Evolutionary conservation across 2,797 vertebrate species (phyloP).

Genomic region (Gymnopithys bicolor): DNA sequence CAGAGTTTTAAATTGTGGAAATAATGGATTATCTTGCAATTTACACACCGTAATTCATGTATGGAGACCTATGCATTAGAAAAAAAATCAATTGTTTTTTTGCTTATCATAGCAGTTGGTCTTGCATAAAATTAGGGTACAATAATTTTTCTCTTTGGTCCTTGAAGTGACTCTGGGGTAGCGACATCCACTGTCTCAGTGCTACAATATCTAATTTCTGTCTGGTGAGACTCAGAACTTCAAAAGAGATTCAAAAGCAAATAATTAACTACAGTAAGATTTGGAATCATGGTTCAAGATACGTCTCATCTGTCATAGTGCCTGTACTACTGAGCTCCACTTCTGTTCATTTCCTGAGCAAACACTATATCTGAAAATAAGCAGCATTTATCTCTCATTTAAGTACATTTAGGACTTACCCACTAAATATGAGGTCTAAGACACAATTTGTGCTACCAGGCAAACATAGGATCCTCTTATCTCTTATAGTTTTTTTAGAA

Average conservation of each 20-base stretch:
- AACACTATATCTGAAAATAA: neutral
- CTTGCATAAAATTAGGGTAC: neutral
- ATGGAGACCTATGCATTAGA: neutral
- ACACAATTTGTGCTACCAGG: neutral
- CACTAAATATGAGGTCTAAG: neutral
- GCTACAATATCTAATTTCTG: neutral
- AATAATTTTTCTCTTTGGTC: neutral
- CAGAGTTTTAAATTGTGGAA: neutral
- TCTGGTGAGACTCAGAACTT: neutral
- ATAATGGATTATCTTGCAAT: neutral
- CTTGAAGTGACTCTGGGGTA: neutral
- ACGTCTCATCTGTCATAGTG: neutral
- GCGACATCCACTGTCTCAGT: neutral
- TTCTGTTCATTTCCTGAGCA: neutral
- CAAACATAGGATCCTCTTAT: neutral
- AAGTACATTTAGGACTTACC: neutral
- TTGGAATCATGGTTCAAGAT: neutral
- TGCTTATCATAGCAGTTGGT: neutral
- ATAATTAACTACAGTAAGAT: neutral
- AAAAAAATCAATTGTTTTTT: neutral
- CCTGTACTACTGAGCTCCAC: neutral
- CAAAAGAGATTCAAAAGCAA: neutral
- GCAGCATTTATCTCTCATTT: neutral
- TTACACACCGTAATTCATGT: neutral
- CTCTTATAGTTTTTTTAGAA: neutral